A percentile compares a stretch with the other conserved stretches of the same genome.
Conservation (phyloP, 2,888 invertebrate species). For the Drosophila prolongata region DNA sequence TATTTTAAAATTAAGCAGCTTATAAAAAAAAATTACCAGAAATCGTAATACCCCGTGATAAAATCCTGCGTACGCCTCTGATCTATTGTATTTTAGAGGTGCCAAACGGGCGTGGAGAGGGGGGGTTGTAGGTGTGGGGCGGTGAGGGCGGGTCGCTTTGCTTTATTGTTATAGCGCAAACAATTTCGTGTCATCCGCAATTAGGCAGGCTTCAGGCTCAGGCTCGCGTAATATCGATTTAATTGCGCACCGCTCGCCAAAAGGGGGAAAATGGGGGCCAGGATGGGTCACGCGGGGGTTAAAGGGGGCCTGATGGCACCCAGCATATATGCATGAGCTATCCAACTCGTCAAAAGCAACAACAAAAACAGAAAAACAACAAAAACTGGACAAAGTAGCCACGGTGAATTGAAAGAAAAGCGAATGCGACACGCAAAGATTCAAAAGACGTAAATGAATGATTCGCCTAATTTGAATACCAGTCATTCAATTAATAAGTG, state of each 20-base stretch:
- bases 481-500: conserved; percentile 15
- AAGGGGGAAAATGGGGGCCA: conserved; percentile 7
- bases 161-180: conserved; percentile 77
- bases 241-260: conserved; percentile 51
- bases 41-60: background rate
- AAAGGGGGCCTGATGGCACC: conserved; percentile 8
- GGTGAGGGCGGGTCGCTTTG: conserved; percentile 31
- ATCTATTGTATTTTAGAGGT: conserved; percentile 21
- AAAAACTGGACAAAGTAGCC: conserved; percentile 12
- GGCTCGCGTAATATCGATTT: conserved; percentile 74
- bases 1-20: no score
- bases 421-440: conserved; percentile 27
- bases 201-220: conserved; percentile 74
- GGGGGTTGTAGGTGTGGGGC: background rate
- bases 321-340: conserved; percentile 23
- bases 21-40: background rate
- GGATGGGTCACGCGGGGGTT: background rate
- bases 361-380: background rate
- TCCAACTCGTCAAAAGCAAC: background rate
- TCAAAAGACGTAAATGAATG: conserved; percentile 12
- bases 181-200: conserved; percentile 83
- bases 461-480: conserved; percentile 14
- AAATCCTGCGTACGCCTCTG: conserved; percentile 10
- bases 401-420: conserved; percentile 14
- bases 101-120: conserved; percentile 13